These are phyloP conservation scores for Adelognathus sp. DNA, from an alignment of 2,888 invertebrate genomes.

Conservation along the genomic window DNA sequence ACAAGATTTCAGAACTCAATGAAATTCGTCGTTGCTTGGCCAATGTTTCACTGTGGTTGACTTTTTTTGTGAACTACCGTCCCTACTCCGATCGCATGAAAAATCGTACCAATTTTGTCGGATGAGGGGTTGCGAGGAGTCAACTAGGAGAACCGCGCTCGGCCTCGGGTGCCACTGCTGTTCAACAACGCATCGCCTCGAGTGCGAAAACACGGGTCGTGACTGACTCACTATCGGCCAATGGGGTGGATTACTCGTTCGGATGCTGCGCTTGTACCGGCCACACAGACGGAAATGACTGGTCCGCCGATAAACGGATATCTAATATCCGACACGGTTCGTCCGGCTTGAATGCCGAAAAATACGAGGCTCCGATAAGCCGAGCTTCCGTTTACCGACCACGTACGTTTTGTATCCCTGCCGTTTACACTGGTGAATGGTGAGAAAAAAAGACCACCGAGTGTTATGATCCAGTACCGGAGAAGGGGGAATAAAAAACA, in stretches of 20 bases:
- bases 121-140: not conserved
- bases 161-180: not conserved
- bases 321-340: slow-evolving; percentile 71
- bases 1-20: not conserved
- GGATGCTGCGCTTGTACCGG: not conserved
- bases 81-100: not conserved
- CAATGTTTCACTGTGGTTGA: not conserved
- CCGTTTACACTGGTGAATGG: slow-evolving; percentile 3
- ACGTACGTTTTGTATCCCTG: slow-evolving; percentile 51
- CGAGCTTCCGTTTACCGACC: slow-evolving; percentile 57
- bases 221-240: not conserved
- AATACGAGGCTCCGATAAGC: slow-evolving; percentile 73
- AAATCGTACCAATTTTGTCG: not conserved
- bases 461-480: slow-evolving; percentile 33
- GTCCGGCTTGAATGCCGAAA: slow-evolving; percentile 65
- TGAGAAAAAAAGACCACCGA: not conserved
- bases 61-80: not conserved
- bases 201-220: slow-evolving; percentile 2
- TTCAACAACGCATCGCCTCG: not conserved
- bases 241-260: not conserved
- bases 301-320: slow-evolving; percentile 70
- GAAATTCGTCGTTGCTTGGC: not conserved
- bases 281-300: slow-evolving; percentile 64
- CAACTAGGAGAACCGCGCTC: not conserved
- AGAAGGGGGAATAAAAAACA: slow-evolving; percentile 5